Base-by-base conservation (phyloP, 2,797 vertebrate species). In the Danio aesculapii region DNA sequence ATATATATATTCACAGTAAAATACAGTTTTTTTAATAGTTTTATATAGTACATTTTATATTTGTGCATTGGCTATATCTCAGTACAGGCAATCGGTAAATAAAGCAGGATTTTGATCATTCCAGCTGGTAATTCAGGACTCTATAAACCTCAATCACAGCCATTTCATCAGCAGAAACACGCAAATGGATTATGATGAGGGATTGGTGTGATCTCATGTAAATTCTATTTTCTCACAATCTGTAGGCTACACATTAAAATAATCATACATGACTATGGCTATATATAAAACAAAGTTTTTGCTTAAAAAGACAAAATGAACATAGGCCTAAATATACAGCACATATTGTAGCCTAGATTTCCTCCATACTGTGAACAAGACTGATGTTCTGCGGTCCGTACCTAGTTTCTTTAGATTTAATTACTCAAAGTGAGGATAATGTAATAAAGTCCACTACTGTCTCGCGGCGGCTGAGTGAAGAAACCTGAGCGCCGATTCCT, bases 401-500 rank as follows among this genome's bases (percentile, higher is more conserved):
- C 59, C 47, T 75, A 12, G 21, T 39, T 61, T 74, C 43, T 49
- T 14, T 21, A 61, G 16, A 75, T 75, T 75, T 75, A 14, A 62
- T 75, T 74, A 75, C 72, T 49, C 30, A 49, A 75, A 75, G 72
- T 62, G 58, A 75, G 57, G 14, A 75, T 49, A 75, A 75, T 44
- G 30, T 62, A 75, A 75, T 75, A 75, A 80, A 71, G 68, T 17
- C 16, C 58, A 62, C 78, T 63, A 62, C 47, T 16, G 43, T 16
- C 53, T n/a, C 47, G 21, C 53, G 57, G 76, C 57, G 10, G 53
- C 44, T n/a, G 52, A 78, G 77, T 53, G 59, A 72, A 77, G 53
- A 66, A 75, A 68, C 77, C 44, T 64, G 47, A 62, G 44, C 57
- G 12, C 64, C 4, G 57, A 46, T 85, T 88, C 88, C 58, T 92